Base-by-base conservation (phyloP, 2,113 vertebrate genomes). In the Tetraodon nigroviridis region DNA sequence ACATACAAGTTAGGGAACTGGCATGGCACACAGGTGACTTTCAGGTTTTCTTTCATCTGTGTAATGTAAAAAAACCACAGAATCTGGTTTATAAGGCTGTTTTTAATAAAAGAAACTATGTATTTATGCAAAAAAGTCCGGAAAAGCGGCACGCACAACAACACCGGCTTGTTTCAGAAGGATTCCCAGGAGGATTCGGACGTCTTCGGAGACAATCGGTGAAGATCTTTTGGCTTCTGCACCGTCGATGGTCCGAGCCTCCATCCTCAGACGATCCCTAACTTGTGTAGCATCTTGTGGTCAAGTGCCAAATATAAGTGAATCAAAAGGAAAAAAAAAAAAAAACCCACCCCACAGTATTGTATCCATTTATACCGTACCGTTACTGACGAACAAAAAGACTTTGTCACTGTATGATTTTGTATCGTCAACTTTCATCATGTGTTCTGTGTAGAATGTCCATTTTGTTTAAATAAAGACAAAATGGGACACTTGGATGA, bases 281-380 rank as follows among this genome's bases (percentile, higher is more conserved):
- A 70, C 82, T 64, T 76, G 76, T 8, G 22, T 71, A 86, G 87
- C 85, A 87, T 80, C 67, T 83, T 86, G 89, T 90, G 88, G 89
- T 90, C 86, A 90, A 89, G 90, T 91, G 90, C 90, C 90, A 91
- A 90, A 91, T 88, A 59, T 81, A 87, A 76, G 77, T 47, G 61
- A 79, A 74, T 65, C 47, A 44, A 63, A 55, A 48, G 10, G 17
- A 3, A 48, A 48, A 48, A 6, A n/a, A 7, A 46, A 69, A 46
- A 74, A 62, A 40, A 67, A 64, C 63, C 63, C 53, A 71, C 67
- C 24, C 24, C 51, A 73, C 86, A 88, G 89, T 91, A 87, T 91
- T 90, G 84, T 82, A 84, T 83, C 82, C 67, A 66, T 87, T 80
- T 87, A 78, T 86, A 83, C 87, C 87, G 87, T 87, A 83, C 77